A percentile compares a stretch with the other conserved stretches of the same genome.
Evolutionary conservation across 1,140 invertebrate genomes (phyloP).

Genomic region (Penaeus japonicus): DNA sequence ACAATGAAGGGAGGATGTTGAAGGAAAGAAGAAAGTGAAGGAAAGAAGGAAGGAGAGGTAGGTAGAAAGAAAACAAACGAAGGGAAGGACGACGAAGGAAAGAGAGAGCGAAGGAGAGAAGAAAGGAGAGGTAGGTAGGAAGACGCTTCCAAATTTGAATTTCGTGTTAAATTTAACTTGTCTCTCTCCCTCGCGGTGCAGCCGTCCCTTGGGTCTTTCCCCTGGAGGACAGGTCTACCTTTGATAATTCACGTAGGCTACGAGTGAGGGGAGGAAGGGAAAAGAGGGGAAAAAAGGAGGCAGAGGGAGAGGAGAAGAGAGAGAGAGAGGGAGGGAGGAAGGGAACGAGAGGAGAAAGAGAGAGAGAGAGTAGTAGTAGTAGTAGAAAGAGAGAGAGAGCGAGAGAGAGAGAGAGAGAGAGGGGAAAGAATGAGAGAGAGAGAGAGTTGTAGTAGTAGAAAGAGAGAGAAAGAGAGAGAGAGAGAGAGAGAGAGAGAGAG

Average conservation of each 20-base stretch:
- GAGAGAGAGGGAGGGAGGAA: background rate
- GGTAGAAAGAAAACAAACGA: background rate
- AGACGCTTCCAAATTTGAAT: constrained; percentile 37
- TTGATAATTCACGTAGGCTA: background rate
- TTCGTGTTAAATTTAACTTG: constrained; percentile 51
- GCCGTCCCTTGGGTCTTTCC: background rate
- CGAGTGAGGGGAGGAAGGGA: background rate
- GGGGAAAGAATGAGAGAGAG: background rate
- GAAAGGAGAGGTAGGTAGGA: background rate
- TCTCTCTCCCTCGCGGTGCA: constrained; percentile 9
- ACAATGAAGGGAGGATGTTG: no score
- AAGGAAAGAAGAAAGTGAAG: no score
- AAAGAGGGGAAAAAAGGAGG: no score
- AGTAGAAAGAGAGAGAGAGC: background rate
- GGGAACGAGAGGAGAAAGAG: background rate
- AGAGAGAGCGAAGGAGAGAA: background rate
- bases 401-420: background rate
- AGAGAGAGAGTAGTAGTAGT: background rate
- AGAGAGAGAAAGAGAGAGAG: background rate
- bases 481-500: background rate
- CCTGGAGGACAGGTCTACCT: no score
- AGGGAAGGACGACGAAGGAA: no score
- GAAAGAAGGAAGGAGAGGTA: background rate
- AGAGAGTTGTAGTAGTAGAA: no score
- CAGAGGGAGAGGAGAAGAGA: background rate